Percentiles rank a stretch among this genome's conserved stretches.
phyloP scores from a whole-genome alignment of 1,140 invertebrate genomes.

The Ceratina australensis region DNA sequence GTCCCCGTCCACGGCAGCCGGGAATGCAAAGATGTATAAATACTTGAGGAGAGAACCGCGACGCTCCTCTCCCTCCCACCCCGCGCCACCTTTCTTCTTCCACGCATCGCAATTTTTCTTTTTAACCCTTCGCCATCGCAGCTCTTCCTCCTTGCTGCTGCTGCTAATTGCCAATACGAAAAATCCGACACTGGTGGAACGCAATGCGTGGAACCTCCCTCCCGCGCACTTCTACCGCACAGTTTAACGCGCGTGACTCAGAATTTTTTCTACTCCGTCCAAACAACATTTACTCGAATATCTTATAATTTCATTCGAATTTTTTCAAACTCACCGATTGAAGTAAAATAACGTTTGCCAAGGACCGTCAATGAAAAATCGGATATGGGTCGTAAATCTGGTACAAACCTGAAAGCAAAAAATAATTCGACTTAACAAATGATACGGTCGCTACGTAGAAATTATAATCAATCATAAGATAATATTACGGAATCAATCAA shows the following conservation, averaged over 20 bases:
- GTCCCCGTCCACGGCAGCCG: conserved; percentile 57
- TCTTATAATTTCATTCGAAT: neutral
- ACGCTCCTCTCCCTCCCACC: conserved; percentile 10
- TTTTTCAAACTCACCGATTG: too few relatives aligned
- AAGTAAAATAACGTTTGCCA: too few relatives aligned
- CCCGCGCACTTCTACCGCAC: conserved; percentile 36
- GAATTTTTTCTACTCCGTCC: too few relatives aligned
- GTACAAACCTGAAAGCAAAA: conserved; percentile 6
- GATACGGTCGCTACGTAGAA: too few relatives aligned
- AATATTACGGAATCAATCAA: too few relatives aligned
- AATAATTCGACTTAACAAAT: too few relatives aligned
- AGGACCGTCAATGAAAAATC: too few relatives aligned
- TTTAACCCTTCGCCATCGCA: neutral
- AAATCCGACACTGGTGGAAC: conserved; percentile 50
- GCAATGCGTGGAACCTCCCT: conserved; percentile 4
- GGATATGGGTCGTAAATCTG: neutral
- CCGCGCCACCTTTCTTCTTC: neutral
- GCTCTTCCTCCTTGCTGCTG: conserved; percentile 18
- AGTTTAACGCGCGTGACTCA: conserved; percentile 52
- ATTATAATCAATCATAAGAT: too few relatives aligned
- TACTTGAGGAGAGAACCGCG: conserved; percentile 48
- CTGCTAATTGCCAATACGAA: conserved; percentile 64
- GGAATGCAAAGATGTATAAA: conserved; percentile 60
- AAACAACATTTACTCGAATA: too few relatives aligned
- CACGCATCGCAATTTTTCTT: neutral